Conservation (phyloP, 2,113 vertebrate genomes). For the Chelonoidis abingdonii region DNA sequence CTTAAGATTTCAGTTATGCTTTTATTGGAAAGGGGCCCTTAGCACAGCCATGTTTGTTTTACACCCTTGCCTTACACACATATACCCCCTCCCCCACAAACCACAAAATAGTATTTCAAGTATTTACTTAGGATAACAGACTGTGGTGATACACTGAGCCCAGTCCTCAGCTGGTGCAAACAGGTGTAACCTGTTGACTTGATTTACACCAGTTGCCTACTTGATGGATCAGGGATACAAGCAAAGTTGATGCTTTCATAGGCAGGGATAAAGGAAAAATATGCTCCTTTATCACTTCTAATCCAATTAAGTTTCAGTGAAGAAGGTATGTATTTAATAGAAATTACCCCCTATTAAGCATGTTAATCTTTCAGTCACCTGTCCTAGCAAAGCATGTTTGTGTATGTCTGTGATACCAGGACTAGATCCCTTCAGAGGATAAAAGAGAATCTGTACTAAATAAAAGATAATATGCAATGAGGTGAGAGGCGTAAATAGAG, state of each 20-base stretch:
- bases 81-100: neutral
- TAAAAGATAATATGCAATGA: neutral
- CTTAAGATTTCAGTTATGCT: neutral
- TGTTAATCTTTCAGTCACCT: neutral
- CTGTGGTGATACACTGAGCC: neutral
- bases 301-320: neutral
- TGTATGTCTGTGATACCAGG: neutral
- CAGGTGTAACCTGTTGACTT: neutral
- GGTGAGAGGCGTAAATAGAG: neutral
- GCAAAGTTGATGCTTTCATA: neutral
- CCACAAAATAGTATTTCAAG: neutral
- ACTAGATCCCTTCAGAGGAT: neutral
- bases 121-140: neutral
- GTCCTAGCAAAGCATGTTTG: accelerated
- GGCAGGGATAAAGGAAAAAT: conserved; percentile 3
- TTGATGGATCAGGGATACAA: neutral
- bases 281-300: neutral
- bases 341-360: neutral
- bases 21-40: neutral
- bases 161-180: neutral
- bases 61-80: neutral
- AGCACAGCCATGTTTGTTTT: neutral
- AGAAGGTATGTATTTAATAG: neutral
- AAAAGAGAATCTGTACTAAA: neutral
- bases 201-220: neutral